Evolutionary conservation across 1,140 invertebrate genomes (phyloP).

Genomic region (Sinonovacula constricta): DNA sequence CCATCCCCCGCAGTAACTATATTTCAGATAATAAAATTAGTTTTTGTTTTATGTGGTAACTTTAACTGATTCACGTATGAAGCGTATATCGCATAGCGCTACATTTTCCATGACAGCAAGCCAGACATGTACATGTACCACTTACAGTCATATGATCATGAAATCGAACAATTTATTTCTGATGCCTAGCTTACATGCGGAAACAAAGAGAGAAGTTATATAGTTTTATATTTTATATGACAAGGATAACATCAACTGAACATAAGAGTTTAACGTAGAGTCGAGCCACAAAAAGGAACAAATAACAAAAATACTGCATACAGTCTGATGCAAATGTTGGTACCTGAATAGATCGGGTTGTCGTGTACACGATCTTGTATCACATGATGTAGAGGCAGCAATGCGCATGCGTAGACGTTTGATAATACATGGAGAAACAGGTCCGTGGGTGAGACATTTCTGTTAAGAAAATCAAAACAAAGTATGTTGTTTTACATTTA

Average conservation of each 20-base stretch:
- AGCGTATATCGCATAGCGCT: no score
- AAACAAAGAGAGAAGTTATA: not conserved
- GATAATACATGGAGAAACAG: slow-evolving; percentile 32
- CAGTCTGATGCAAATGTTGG: not conserved
- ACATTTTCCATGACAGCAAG: no score
- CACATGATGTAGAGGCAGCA: slow-evolving; percentile 23
- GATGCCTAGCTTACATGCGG: no score
- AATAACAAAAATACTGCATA: not conserved
- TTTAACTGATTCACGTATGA: no score
- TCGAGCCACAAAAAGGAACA: no score
- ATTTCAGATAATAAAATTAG: no score
- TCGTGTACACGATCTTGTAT: slow-evolving; percentile 47
- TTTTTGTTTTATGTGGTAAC: no score
- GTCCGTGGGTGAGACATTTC: not conserved
- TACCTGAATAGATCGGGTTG: slow-evolving; percentile 23
- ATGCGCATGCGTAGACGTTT: slow-evolving; percentile 14
- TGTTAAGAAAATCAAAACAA: slow-evolving; percentile 1
- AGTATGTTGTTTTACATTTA: no score
- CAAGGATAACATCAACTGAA: not conserved
- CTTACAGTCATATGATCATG: no score
- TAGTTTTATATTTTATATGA: not conserved
- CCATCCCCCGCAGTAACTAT: no score
- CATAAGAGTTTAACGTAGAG: not conserved
- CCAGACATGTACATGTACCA: no score
- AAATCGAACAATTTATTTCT: no score